phyloP scores from a whole-genome alignment of 2,113 vertebrate species.

The Pygoscelis adeliae region DNA sequence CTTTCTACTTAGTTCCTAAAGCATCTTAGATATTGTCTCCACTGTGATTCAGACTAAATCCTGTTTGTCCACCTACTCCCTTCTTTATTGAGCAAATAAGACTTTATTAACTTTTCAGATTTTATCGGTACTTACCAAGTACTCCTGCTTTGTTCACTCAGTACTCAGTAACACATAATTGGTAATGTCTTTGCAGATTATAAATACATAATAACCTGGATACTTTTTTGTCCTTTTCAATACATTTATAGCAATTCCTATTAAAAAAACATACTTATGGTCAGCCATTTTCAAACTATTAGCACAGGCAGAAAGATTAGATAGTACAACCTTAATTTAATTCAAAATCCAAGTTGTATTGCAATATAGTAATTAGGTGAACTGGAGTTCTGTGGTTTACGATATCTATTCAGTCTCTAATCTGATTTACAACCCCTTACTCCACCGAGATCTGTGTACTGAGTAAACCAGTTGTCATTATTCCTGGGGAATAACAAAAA shows the following conservation, averaged over 20 bases:
- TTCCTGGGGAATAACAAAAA: not conserved
- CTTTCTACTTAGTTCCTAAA: not conserved
- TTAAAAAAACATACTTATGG: not conserved
- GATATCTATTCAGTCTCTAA: not conserved
- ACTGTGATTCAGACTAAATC: not conserved
- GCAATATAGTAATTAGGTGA: not conserved
- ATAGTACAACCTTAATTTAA: not conserved
- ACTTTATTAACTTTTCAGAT: not conserved
- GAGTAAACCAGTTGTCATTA: not conserved
- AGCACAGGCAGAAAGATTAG: not conserved
- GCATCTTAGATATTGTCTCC: not conserved
- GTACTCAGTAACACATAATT: not conserved
- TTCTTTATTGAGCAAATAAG: not conserved
- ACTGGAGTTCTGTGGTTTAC: not conserved
- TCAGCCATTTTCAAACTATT: not conserved
- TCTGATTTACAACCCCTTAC: not conserved
- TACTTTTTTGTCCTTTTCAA: not conserved
- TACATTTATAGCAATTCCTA: not conserved
- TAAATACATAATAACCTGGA: not conserved
- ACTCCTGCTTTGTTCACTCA: not conserved
- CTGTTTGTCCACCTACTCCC: not conserved
- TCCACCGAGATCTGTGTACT: not conserved
- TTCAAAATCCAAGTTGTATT: not conserved
- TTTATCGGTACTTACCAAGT: not conserved
- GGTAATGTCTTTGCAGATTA: not conserved